A percentile compares a stretch with the other conserved stretches of the same genome.
These are phyloP conservation scores for Psophia crepitans DNA, from an alignment of 2,113 vertebrate species.

Conservation along the genomic window DNA sequence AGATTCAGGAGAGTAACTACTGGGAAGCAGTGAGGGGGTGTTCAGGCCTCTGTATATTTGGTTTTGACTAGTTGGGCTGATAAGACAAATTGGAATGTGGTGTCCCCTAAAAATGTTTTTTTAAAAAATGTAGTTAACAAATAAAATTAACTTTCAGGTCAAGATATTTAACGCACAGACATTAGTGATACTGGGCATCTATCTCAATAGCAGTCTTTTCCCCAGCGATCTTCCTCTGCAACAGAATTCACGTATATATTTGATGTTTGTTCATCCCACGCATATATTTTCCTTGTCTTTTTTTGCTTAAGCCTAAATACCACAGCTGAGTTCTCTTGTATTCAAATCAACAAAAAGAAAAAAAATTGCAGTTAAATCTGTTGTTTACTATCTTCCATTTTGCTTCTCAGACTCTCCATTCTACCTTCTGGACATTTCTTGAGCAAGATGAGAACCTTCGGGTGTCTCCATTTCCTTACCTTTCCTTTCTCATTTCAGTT, in stretches of 20 bases:
- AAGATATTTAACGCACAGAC: neutral
- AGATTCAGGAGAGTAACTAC: neutral
- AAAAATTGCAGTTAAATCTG: neutral
- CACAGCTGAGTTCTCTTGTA: slow-evolving; percentile 27
- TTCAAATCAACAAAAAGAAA: slow-evolving; percentile 34
- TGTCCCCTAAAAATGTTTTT: neutral
- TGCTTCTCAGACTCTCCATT: neutral
- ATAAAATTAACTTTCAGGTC: neutral
- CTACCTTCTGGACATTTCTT: neutral
- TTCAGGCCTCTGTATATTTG: neutral
- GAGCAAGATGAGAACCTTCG: slow-evolving; percentile 5
- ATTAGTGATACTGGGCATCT: neutral
- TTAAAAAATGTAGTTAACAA: neutral
- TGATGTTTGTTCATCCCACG: slow-evolving; percentile 28
- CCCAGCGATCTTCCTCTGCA: neutral
- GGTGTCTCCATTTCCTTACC: neutral
- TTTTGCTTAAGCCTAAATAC: slow-evolving; percentile 29
- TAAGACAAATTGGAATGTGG: neutral
- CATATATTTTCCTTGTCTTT: slow-evolving; percentile 46
- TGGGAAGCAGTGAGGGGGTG: neutral
- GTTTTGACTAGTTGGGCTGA: neutral
- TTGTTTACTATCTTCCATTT: slow-evolving; percentile 30
- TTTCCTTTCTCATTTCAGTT: slow-evolving; percentile 25
- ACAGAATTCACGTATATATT: neutral
- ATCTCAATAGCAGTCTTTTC: neutral